Evolutionary conservation across 2,888 invertebrate genomes (phyloP), one percentile per base, ranked within the genome.

Genomic region (Caenorhabditis sp.): DNA sequence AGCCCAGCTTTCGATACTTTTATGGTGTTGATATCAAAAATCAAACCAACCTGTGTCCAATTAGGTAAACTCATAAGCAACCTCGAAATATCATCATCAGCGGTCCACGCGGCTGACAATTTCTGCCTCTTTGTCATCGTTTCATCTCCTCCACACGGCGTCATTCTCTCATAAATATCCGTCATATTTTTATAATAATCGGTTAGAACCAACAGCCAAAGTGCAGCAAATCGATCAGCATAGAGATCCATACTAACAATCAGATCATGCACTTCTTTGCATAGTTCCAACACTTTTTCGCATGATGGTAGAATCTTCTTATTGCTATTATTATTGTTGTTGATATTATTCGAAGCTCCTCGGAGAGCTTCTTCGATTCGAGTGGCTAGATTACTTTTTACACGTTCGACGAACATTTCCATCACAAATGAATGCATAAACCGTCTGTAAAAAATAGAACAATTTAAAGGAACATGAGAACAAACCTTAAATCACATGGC

Each of bases 1-100:
- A n/a, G n/a, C n/a, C n/a, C n/a, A n/a, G n/a, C n/a, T n/a, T n/a
- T n/a, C n/a, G n/a, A n/a, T n/a, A n/a, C n/a, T n/a, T n/a, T n/a
- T n/a, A n/a, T n/a, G n/a, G n/a, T n/a, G n/a, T n/a, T n/a, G n/a
- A n/a, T n/a, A n/a, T n/a, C n/a, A n/a, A n/a, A n/a, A n/a, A n/a
- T n/a, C n/a, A 31, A 31, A 31, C 43, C 2, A 17, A 43, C 43
- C 17, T 43, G 43, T 17, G 43, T 43, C 90, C 90, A 91, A 83
- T 93, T 94, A 0, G 94, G 94, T 63, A 94, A 89, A 25, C 93
- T 92, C 89, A 92, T 94, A 83, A 97, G 91, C 89, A 95, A 94
- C 63, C 95, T 90, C 87, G 93, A 94, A 73, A 97, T 95, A 88
- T 97, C 96, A 84, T 95, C 95, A 89, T 97, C 96, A 81, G 94